Percentiles rank a stretch among this genome's conserved stretches.
These are phyloP conservation scores for Sebastiscus albofasciatus DNA, from an alignment of 2,797 vertebrate genomes.

Conservation along the genomic window DNA sequence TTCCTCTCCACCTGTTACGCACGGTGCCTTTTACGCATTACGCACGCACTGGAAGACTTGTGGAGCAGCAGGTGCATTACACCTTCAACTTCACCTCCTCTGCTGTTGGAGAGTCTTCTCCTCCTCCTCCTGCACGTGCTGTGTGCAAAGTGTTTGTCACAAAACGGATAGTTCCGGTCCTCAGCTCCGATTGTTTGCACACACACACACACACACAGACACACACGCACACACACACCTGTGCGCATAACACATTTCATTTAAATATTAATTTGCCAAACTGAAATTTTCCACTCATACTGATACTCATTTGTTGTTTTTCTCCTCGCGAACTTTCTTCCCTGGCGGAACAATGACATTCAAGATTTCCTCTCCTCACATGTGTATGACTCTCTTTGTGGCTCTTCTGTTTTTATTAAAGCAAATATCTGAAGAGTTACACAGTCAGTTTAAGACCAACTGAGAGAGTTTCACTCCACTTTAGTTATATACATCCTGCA, in stretches of 20 bases:
- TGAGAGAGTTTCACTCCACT: background rate
- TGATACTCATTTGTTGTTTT: constrained; percentile 36
- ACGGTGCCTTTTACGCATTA: constrained; percentile 46
- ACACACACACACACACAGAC: constrained; percentile 45
- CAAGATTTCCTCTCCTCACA: constrained; percentile 27
- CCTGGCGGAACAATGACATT: constrained; percentile 38
- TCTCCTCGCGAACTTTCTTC: constrained; percentile 31
- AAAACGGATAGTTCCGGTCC: constrained; percentile 51
- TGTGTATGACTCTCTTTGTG: background rate
- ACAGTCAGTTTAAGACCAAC: background rate
- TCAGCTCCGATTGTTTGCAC: constrained; percentile 1
- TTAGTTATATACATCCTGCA: background rate
- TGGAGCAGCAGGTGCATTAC: constrained; percentile 29
- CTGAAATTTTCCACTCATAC: constrained; percentile 48
- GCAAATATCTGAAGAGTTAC: background rate
- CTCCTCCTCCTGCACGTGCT: background rate
- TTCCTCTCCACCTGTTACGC: constrained; percentile 62
- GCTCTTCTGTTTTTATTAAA: constrained; percentile 5
- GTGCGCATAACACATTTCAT: constrained; percentile 43
- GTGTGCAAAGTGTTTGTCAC: constrained; percentile 26
- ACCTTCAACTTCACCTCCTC: constrained; percentile 4
- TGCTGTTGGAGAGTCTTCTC: background rate
- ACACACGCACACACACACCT: constrained; percentile 51
- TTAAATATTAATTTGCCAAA: constrained; percentile 64
- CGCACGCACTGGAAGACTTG: constrained; percentile 28